Conservation (phyloP, 2,888 invertebrate genomes). For the Drosophila subquinaria region DNA sequence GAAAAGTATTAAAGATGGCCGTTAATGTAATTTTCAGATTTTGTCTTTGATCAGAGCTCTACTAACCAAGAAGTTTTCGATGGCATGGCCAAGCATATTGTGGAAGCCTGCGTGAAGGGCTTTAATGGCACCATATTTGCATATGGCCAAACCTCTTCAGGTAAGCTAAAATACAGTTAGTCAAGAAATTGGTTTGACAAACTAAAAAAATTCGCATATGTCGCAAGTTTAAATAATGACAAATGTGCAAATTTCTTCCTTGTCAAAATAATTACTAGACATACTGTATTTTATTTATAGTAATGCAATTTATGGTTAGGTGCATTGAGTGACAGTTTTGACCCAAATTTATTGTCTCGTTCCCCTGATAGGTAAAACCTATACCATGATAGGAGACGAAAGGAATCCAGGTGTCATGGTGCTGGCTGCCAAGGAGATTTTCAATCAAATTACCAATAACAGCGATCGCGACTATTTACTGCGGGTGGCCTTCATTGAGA, state of each 20-base stretch:
- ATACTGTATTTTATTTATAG: conserved; percentile 17
- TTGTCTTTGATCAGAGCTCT: conserved; percentile 88
- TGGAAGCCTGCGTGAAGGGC: conserved; percentile 90
- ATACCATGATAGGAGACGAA: conserved; percentile 92
- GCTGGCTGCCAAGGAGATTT: conserved; percentile 90
- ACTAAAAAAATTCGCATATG: no score
- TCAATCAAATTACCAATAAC: conserved; percentile 88
- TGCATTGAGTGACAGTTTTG: not conserved
- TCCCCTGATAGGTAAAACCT: conserved; percentile 88
- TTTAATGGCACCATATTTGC: conserved; percentile 96
- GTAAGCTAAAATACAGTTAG: conserved; percentile 79
- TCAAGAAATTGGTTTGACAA: not conserved
- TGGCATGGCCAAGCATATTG: conserved; percentile 90
- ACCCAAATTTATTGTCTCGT: not conserved
- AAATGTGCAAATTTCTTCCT: not conserved
- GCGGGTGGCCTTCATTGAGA: conserved; percentile 93
- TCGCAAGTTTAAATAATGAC: no score
- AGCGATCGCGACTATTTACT: conserved; percentile 91
- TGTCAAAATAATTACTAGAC: not conserved
- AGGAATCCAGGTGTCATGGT: conserved; percentile 91
- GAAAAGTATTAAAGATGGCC: conserved; percentile 30
- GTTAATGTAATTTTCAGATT: conserved; percentile 87
- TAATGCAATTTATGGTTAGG: not conserved
- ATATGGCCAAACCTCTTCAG: conserved; percentile 96
- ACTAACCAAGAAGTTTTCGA: conserved; percentile 89